Percentiles rank a stretch among this genome's conserved stretches.
Evolutionary conservation across 2,797 vertebrate genomes (phyloP).

Genomic region (Sebastes itinus): DNA sequence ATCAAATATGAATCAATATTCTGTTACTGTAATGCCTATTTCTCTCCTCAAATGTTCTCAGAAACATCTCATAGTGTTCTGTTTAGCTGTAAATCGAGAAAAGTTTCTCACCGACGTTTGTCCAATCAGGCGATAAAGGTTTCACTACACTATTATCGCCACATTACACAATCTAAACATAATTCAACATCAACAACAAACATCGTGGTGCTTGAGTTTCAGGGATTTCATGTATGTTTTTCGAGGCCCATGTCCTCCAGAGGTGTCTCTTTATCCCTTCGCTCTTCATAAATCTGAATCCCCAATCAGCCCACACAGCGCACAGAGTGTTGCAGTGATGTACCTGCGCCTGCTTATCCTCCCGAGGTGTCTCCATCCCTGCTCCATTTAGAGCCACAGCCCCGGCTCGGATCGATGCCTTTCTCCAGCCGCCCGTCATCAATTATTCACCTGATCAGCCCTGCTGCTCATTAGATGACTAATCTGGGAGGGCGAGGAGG

Average conservation of each 20-base stretch:
- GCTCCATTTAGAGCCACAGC: conserved; percentile 72
- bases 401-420: conserved; percentile 69
- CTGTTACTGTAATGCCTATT: too few species aligned
- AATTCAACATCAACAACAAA: not conserved
- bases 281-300: not conserved
- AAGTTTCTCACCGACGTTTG: too few species aligned
- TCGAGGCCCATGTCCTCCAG: not conserved
- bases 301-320: not conserved
- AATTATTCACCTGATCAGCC: conserved; percentile 81
- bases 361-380: conserved; percentile 62
- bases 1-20: too few species aligned
- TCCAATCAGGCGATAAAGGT: too few species aligned
- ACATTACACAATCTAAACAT: not conserved
- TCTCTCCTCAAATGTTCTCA: too few species aligned
- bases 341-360: conserved; percentile 50
- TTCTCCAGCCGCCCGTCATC: conserved; percentile 71
- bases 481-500: conserved; percentile 72
- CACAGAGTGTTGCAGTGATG: conserved; percentile 34
- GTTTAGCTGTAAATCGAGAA: too few species aligned
- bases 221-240: not conserved
- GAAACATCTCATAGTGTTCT: too few species aligned
- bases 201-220: not conserved
- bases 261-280: not conserved
- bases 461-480: conserved; percentile 81
- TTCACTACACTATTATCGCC: not conserved